Percentiles rank a stretch among this genome's conserved stretches.
These are phyloP conservation scores for Vulpes vulpes DNA, from an alignment of 2,113 vertebrate genomes.

Conservation along the genomic window DNA sequence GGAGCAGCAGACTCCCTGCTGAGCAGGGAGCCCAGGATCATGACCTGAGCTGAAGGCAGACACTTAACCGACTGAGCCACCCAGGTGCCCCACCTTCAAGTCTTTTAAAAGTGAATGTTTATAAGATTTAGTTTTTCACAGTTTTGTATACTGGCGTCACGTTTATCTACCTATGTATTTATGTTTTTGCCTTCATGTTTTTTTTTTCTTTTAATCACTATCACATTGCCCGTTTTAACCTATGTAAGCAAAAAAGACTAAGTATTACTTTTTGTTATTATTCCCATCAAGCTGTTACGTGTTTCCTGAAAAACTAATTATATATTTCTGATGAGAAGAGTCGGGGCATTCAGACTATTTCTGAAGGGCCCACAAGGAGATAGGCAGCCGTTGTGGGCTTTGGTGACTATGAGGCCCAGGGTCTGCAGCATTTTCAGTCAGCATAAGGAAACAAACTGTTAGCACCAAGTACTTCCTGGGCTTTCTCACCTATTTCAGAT, in stretches of 20 bases:
- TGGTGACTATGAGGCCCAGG: background rate
- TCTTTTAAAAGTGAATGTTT: background rate
- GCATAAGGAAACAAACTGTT: background rate
- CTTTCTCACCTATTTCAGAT: background rate
- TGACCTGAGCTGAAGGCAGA: too few relatives aligned
- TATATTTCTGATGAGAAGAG: background rate
- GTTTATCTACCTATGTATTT: background rate
- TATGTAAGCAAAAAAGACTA: background rate
- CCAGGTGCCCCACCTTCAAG: background rate
- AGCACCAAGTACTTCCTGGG: background rate
- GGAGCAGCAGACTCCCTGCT: too few relatives aligned
- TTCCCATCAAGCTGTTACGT: background rate
- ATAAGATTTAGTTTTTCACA: background rate
- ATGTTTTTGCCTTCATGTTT: background rate
- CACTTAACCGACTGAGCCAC: too few relatives aligned
- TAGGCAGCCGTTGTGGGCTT: fast-evolving
- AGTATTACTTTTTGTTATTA: background rate
- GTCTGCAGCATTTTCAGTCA: background rate
- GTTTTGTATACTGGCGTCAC: background rate
- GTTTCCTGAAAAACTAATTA: background rate
- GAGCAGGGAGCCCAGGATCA: too few relatives aligned
- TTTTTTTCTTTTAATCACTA: background rate
- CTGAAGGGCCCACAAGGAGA: background rate
- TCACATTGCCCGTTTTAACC: background rate
- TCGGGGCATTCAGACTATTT: background rate